Evolutionary conservation across 2,888 invertebrate species (phyloP), one percentile per base, ranked within the genome.

Genomic region (Meiosimyza platycephala): DNA sequence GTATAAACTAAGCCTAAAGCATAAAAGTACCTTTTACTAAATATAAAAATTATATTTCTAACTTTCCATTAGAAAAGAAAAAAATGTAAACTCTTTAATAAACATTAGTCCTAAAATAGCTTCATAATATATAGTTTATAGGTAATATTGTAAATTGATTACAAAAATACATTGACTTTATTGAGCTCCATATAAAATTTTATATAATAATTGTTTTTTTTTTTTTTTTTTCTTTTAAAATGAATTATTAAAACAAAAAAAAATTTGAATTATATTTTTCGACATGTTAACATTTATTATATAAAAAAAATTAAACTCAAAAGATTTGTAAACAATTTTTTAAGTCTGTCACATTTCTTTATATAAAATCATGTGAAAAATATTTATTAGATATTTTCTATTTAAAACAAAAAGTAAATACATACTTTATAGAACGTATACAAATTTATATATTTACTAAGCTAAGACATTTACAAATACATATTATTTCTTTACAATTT

Each of bases 391-490:
- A 51, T 16, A 63, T 67, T 71, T 73, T 68, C 67, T 67, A 51
- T 50, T 65, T 68, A 51, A 63, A 66, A 63, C 54, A 62, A 51
- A 28, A 12, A 57, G 22, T 22, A 50, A 60, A 33, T 12, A 57
- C 68, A 33, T 12, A 57, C 68, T 72, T 69, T 65, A 73, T 70
- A 54, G 54, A 65, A 50, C 22, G 55, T 33, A 16, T 57, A 71
- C 51, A 52, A 33, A 68, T 4, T 51, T 57, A 65, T 65, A 69
- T 40, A 54, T 48, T 40, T 33, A 54, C 11, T 51, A 65, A 22
- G 63, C 40, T 48, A 40, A 47, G 28, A 48, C 57, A 59, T 63
- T 64, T 64, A 51, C 16, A 64, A 66, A 60, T 16, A 71, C 18
- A 66, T 6, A 64, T 50, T 48, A 16, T 65, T 50, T 52, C 60